Percentiles rank a stretch among this genome's conserved stretches.
Evolutionary conservation across 1,140 invertebrate genomes (phyloP).

Genomic region (Mesaphorura yosii): DNA sequence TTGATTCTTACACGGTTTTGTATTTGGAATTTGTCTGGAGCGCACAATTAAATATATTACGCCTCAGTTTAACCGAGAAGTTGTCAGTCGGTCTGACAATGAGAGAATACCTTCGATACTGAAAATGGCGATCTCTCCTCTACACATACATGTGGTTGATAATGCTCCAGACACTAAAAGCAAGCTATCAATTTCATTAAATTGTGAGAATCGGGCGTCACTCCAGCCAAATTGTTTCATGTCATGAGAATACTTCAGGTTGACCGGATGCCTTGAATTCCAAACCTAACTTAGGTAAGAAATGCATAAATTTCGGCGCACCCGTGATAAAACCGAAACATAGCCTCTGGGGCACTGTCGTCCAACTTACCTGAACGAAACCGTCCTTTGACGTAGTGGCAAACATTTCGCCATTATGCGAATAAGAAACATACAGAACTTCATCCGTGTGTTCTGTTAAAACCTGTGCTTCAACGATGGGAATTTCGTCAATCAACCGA

Average conservation of each 20-base stretch:
- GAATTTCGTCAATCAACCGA: slow-evolving; percentile 60
- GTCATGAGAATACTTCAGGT: slow-evolving; percentile 59
- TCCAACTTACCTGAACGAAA: slow-evolving; percentile 51
- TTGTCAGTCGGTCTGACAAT: too few relatives aligned
- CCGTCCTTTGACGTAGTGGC: slow-evolving; percentile 79
- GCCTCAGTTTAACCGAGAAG: too few relatives aligned
- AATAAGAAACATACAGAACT: slow-evolving; percentile 78
- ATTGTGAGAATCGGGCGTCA: slow-evolving; percentile 79
- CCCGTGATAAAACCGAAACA: too few relatives aligned
- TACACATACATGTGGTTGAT: slow-evolving; percentile 62
- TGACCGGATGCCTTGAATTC: slow-evolving; percentile 58
- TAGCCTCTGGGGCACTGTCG: too few relatives aligned
- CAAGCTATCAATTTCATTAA: slow-evolving; percentile 69
- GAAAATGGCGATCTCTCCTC: slow-evolving; percentile 82
- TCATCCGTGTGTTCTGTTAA: slow-evolving; percentile 58
- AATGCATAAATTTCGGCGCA: too few relatives aligned
- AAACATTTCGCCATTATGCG: slow-evolving; percentile 77
- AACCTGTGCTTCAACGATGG: slow-evolving; percentile 61
- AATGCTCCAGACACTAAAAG: slow-evolving; percentile 75
- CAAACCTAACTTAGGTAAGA: slow-evolving; percentile 50
- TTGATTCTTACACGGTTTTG: slow-evolving; percentile 73
- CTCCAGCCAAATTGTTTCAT: slow-evolving; percentile 80
- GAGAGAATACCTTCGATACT: slow-evolving; percentile 56
- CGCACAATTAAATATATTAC: slow-evolving; percentile 1
- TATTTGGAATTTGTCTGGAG: slow-evolving; percentile 52